These are phyloP conservation scores for Calliphora vicina DNA, from an alignment of 1,140 invertebrate species.

Conservation along the genomic window DNA sequence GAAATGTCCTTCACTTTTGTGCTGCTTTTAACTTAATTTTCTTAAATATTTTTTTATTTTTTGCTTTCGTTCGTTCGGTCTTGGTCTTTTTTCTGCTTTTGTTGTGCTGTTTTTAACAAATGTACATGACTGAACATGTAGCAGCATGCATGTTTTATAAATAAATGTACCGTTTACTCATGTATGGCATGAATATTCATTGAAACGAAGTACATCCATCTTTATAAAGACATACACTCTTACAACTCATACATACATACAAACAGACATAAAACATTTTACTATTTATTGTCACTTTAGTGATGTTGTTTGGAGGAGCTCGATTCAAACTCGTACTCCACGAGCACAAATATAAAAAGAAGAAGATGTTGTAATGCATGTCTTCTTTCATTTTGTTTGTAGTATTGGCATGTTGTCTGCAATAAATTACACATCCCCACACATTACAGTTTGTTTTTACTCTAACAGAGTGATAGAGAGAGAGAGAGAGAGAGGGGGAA, in stretches of 20 bases:
- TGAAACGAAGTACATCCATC: background rate
- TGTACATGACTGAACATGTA: background rate
- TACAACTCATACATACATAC: background rate
- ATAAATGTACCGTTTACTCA: too few relatives aligned
- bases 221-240: background rate
- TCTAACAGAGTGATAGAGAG: too few relatives aligned
- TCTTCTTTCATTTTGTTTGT: background rate
- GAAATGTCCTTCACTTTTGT: conserved; percentile 7
- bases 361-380: background rate
- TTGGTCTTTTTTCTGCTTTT: background rate
- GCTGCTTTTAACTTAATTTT: background rate
- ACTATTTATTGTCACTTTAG: conserved; percentile 6
- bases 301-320: background rate
- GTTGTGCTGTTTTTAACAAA: background rate
- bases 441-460: background rate
- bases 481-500: too few relatives aligned
- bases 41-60: background rate
- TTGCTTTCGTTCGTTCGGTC: background rate
- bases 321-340: too few relatives aligned
- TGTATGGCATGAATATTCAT: background rate
- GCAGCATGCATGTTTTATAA: background rate
- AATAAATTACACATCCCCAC: background rate
- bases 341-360: background rate
- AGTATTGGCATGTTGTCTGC: background rate
- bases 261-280: background rate